Evolutionary conservation across 2,113 vertebrate genomes (phyloP).

Genomic region (Heloderma charlesbogerti): DNA sequence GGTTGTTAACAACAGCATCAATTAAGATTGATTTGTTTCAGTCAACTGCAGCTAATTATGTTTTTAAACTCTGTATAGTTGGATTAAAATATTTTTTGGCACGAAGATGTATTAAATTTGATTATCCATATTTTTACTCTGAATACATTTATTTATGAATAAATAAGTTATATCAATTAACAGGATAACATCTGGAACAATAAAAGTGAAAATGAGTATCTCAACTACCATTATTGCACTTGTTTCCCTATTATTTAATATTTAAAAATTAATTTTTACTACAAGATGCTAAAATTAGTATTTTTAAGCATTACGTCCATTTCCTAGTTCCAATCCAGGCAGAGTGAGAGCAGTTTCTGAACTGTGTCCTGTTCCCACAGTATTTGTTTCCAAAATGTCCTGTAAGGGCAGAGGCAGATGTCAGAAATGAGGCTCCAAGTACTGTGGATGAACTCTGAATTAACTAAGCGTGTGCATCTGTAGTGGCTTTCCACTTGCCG

Average conservation of each 20-base stretch:
- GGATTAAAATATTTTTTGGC: slow-evolving; percentile 64
- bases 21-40: slow-evolving; percentile 46
- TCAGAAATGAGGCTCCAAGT: too few species aligned
- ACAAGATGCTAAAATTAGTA: background rate
- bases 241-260: slow-evolving; percentile 39
- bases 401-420: background rate
- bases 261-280: slow-evolving; percentile 32
- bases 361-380: background rate
- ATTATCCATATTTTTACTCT: slow-evolving; percentile 75
- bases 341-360: background rate
- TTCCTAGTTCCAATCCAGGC: background rate
- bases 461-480: too few species aligned
- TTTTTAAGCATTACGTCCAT: background rate
- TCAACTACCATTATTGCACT: slow-evolving; percentile 44
- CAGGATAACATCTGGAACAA: slow-evolving; percentile 71
- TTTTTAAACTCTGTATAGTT: slow-evolving; percentile 46
- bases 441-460: too few species aligned
- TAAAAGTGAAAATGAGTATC: slow-evolving; percentile 73
- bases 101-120: slow-evolving; percentile 59
- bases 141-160: slow-evolving; percentile 78
- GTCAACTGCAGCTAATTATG: slow-evolving; percentile 51
- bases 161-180: slow-evolving; percentile 74
- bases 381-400: background rate
- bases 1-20: slow-evolving; percentile 26
- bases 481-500: too few species aligned